phyloP scores from a whole-genome alignment of 2,113 vertebrate species.

The Paradoxurus hermaphroditus region DNA sequence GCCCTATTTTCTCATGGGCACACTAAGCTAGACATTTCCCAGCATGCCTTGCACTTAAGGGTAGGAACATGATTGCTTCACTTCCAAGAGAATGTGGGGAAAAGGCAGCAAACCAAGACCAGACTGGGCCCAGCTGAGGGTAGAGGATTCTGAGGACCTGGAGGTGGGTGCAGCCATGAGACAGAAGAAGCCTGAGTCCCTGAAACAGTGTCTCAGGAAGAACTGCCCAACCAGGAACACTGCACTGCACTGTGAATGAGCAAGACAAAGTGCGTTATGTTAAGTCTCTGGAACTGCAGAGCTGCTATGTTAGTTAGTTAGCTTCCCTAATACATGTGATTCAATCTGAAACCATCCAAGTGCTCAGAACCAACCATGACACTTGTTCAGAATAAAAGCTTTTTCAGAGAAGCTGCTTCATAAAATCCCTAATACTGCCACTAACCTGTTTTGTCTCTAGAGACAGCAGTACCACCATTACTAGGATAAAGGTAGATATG shows the following conservation, averaged over 20 bases:
- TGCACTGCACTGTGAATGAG: not conserved
- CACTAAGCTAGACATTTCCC: not conserved
- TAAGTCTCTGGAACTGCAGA: not conserved
- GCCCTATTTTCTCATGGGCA: not conserved
- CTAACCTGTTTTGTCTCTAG: not conserved
- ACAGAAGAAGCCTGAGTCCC: not conserved
- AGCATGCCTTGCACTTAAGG: not conserved
- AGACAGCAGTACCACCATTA: not conserved
- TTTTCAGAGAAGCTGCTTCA: not conserved
- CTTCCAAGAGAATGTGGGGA: not conserved
- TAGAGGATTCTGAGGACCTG: not conserved
- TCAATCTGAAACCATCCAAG: not conserved
- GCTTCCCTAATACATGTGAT: not conserved
- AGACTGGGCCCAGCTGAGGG: not conserved
- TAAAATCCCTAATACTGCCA: not conserved
- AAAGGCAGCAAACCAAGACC: not conserved
- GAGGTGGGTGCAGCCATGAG: not conserved
- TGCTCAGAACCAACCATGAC: not conserved
- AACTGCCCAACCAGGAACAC: not conserved
- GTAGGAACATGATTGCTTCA: not conserved
- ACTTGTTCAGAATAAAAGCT: not conserved
- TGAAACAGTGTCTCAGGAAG: not conserved
- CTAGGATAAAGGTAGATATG: not conserved
- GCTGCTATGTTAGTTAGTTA: not conserved
- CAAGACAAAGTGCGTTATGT: not conserved